These are phyloP conservation scores for Nibea albiflora DNA, from an alignment of 2,113 vertebrate genomes.

Conservation along the genomic window DNA sequence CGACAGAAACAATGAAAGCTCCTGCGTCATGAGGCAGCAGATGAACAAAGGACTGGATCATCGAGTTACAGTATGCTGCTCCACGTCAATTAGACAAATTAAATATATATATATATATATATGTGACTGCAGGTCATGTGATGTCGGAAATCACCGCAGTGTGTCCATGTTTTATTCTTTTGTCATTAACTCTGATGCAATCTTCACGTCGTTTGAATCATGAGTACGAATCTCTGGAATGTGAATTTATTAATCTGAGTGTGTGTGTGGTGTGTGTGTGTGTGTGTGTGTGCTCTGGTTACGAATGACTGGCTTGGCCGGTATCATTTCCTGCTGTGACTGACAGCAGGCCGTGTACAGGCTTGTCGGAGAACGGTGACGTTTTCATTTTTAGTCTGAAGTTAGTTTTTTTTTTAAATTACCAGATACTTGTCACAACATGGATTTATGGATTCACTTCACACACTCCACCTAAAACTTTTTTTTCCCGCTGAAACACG, in stretches of 20 bases:
- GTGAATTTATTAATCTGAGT: neutral
- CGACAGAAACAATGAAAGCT: neutral
- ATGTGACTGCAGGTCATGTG: neutral
- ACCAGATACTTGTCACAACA: constrained; percentile 12
- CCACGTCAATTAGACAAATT: neutral
- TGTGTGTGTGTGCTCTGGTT: neutral
- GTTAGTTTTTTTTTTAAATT: neutral
- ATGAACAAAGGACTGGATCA: neutral
- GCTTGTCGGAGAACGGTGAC: constrained; percentile 31
- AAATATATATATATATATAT: no score
- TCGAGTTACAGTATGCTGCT: neutral
- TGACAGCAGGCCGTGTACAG: constrained; percentile 34
- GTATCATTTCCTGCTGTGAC: constrained; percentile 37
- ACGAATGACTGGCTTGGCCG: neutral
- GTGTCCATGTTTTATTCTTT: neutral
- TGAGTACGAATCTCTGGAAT: neutral
- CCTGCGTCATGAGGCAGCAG: neutral
- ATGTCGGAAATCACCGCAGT: neutral
- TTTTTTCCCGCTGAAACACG: neutral
- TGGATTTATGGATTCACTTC: neutral
- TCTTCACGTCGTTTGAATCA: constrained; percentile 17
- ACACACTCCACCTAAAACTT: neutral
- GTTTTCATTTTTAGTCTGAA: neutral
- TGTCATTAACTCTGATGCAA: neutral
- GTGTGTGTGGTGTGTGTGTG: constrained; percentile 1